Conservation (phyloP, 2,888 invertebrate species). For the Endotricha flammealis region DNA sequence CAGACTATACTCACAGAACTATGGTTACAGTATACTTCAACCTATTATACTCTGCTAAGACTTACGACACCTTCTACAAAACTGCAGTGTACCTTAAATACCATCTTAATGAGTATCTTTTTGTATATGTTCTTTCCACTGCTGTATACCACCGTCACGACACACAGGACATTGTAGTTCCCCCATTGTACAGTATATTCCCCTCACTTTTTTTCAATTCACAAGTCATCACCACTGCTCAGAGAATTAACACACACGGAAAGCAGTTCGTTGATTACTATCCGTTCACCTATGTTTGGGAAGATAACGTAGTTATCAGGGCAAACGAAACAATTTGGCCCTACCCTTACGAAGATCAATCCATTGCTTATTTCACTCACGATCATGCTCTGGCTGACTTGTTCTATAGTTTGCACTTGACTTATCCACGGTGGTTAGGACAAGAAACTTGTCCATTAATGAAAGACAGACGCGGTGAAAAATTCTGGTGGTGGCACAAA, state of each 20-base stretch:
- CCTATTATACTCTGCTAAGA: conserved; percentile 83
- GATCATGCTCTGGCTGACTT: conserved; percentile 82
- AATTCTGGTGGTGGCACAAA: conserved; percentile 81
- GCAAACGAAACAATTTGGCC: conserved; percentile 80
- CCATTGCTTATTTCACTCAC: conserved; percentile 83
- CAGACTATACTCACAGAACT: conserved; percentile 75
- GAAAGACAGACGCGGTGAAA: conserved; percentile 81
- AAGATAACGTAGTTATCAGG: conserved; percentile 75
- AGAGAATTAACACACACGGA: conserved; percentile 74
- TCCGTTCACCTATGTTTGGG: conserved; percentile 50
- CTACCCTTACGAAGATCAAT: conserved; percentile 77
- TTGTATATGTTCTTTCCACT: conserved; percentile 80
- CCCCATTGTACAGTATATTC: conserved; percentile 85
- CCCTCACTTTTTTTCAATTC: conserved; percentile 84
- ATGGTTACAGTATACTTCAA: conserved; percentile 82
- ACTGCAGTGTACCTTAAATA: conserved; percentile 83
- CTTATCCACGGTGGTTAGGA: conserved; percentile 82
- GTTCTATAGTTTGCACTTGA: conserved; percentile 80
- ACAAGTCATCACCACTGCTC: conserved; percentile 82
- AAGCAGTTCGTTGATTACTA: conserved; percentile 42
- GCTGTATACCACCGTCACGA: conserved; percentile 81
- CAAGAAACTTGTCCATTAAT: conserved; percentile 68
- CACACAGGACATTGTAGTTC: conserved; percentile 80
- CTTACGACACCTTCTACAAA: conserved; percentile 83
- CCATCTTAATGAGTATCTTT: conserved; percentile 83